Conservation (phyloP, 2,113 vertebrate genomes). For the Bettongia penicillata region DNA sequence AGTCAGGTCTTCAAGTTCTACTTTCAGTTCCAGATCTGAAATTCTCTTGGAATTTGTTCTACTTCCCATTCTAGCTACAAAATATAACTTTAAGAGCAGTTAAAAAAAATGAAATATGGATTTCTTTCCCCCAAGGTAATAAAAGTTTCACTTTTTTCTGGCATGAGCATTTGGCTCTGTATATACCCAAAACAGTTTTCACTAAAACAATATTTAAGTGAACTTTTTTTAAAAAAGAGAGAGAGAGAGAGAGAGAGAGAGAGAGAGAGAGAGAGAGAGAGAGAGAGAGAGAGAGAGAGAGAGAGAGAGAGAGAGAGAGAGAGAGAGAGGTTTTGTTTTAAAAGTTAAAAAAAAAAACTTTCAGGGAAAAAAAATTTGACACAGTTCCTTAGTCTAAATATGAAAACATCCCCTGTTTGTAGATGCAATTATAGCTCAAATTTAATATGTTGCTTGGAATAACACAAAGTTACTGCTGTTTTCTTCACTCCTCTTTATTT, state of each 20-base stretch:
- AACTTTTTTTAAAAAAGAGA: neutral
- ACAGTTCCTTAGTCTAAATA: neutral
- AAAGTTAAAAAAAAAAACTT: neutral
- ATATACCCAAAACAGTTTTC: neutral
- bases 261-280: no score
- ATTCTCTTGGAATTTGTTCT: neutral
- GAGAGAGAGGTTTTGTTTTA: no score
- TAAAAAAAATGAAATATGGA: neutral
- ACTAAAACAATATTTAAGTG: neutral
- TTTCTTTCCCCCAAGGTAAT: neutral
- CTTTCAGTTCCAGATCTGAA: neutral
- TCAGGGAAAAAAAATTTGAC: neutral
- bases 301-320: no score
- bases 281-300: no score
- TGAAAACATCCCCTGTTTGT: neutral
- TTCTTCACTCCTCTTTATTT: neutral
- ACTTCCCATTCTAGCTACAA: neutral
- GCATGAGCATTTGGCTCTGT: neutral
- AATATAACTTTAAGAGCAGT: neutral
- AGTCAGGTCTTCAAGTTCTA: neutral
- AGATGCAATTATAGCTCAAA: neutral
- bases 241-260: no score
- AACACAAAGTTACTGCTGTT: neutral
- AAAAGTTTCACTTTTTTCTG: slow-evolving; percentile 16
- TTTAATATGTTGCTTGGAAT: neutral